Conservation (phyloP, 2,888 invertebrate genomes). For the Coecobrya sp. region DNA sequence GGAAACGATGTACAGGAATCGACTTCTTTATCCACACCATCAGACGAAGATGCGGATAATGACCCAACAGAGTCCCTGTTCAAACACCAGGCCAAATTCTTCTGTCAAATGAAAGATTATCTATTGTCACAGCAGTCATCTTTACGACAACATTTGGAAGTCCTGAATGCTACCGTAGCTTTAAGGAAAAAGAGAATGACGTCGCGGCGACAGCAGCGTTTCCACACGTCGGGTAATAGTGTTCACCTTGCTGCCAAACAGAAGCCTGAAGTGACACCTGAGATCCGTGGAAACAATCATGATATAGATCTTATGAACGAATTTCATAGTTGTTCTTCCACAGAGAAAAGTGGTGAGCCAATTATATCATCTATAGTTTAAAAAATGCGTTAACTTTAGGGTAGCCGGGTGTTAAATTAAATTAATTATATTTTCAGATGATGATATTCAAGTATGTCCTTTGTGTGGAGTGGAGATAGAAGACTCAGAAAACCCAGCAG, state of each 20-base stretch:
- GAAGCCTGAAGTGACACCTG: slow-evolving; percentile 69
- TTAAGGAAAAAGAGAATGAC: slow-evolving; percentile 81
- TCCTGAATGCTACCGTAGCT: slow-evolving; percentile 83
- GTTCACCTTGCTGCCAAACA: slow-evolving; percentile 75
- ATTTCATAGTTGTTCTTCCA: slow-evolving; percentile 83
- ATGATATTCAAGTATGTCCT: slow-evolving; percentile 86
- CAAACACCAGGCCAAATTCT: slow-evolving; percentile 85
- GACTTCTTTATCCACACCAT: slow-evolving; percentile 79
- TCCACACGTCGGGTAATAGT: slow-evolving; percentile 70
- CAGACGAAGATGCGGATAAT: slow-evolving; percentile 81
- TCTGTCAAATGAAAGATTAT: slow-evolving; percentile 85
- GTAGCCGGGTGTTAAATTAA: neutral
- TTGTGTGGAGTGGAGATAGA: slow-evolving; percentile 86
- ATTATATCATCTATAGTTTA: neutral
- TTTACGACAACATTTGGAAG: slow-evolving; percentile 84
- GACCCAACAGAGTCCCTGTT: slow-evolving; percentile 83
- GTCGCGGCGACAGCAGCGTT: slow-evolving; percentile 64
- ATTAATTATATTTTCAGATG: slow-evolving; percentile 78
- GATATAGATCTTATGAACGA: slow-evolving; percentile 80
- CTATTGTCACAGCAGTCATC: slow-evolving; percentile 85
- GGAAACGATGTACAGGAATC: slow-evolving; percentile 80
- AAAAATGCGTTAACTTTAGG: neutral
- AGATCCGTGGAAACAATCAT: slow-evolving; percentile 75
- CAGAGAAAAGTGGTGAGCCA: slow-evolving; percentile 80
- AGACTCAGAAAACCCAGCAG: slow-evolving; percentile 84